Percentiles rank a stretch among this genome's conserved stretches.
Evolutionary conservation across 2,888 invertebrate species (phyloP).

Genomic region (Pedicia rivosa): DNA sequence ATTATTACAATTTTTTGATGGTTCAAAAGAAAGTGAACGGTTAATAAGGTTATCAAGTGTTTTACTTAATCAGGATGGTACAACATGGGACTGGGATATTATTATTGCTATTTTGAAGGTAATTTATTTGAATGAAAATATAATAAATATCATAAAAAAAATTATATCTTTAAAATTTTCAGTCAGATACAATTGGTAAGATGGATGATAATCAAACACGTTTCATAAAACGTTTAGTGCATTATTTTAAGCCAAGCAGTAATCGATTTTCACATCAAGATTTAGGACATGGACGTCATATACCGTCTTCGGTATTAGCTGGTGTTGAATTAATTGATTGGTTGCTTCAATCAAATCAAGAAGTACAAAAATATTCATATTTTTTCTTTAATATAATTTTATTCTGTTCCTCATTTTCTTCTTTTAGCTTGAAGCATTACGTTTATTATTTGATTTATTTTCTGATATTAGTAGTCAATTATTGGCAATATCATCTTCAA

Average conservation of each 20-base stretch:
- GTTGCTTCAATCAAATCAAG: constrained; percentile 20
- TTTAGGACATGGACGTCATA: constrained; percentile 31
- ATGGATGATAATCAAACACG: constrained; percentile 48
- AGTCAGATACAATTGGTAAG: constrained; percentile 36
- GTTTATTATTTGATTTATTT: constrained; percentile 61
- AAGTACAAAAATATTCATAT: too few species aligned
- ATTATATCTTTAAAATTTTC: constrained; percentile 4
- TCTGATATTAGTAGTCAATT: constrained; percentile 63
- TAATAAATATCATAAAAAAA: constrained; percentile 14
- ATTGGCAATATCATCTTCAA: constrained; percentile 50
- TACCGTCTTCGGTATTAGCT: constrained; percentile 26
- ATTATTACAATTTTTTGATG: constrained; percentile 38
- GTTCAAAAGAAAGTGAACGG: constrained; percentile 41
- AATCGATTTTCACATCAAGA: constrained; percentile 79
- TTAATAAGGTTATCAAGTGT: constrained; percentile 70
- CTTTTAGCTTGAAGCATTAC: constrained; percentile 45
- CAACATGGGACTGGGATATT: constrained; percentile 87
- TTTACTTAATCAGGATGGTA: constrained; percentile 59
- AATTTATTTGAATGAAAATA: constrained; percentile 15
- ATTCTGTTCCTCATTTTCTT: constrained; percentile 1
- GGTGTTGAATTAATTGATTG: constrained; percentile 29
- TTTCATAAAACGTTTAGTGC: constrained; percentile 61
- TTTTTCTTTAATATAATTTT: constrained; percentile 1
- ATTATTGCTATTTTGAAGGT: constrained; percentile 69
- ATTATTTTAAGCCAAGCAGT: constrained; percentile 75